Percentiles rank a stretch among this genome's conserved stretches.
These are phyloP conservation scores for Allolobophora icterica DNA, from an alignment of 2,888 invertebrate species.

Conservation along the genomic window DNA sequence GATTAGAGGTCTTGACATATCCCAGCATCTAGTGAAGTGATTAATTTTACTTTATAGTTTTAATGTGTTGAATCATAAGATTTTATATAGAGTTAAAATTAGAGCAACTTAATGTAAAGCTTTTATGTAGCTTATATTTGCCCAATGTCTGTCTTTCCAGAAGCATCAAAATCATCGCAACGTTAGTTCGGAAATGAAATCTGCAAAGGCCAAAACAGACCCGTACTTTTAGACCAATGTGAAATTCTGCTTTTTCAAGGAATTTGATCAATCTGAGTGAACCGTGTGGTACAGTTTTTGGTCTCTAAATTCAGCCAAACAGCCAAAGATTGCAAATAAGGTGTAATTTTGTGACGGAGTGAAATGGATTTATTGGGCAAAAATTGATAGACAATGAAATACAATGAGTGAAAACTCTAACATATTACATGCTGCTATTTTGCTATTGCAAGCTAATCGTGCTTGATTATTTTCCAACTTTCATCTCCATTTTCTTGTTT, in stretches of 20 bases:
- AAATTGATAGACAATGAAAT: background rate
- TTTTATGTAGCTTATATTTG: background rate
- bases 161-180: background rate
- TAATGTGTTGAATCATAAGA: background rate
- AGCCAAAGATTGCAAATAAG: too few relatives aligned
- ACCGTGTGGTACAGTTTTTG: background rate
- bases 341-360: background rate
- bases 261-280: background rate
- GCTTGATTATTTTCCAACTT: background rate
- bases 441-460: background rate
- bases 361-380: background rate
- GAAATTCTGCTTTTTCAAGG: background rate
- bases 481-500: background rate
- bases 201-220: background rate
- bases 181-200: background rate
- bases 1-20: too few relatives aligned
- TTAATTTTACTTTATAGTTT: background rate
- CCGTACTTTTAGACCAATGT: background rate
- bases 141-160: background rate
- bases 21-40: too few relatives aligned
- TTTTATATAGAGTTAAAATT: too few relatives aligned
- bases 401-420: background rate
- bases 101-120: background rate
- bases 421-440: background rate
- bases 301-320: background rate